Percentiles rank a stretch among this genome's conserved stretches.
Conservation (phyloP, 2,888 invertebrate genomes). For the Rotaria macrura region DNA sequence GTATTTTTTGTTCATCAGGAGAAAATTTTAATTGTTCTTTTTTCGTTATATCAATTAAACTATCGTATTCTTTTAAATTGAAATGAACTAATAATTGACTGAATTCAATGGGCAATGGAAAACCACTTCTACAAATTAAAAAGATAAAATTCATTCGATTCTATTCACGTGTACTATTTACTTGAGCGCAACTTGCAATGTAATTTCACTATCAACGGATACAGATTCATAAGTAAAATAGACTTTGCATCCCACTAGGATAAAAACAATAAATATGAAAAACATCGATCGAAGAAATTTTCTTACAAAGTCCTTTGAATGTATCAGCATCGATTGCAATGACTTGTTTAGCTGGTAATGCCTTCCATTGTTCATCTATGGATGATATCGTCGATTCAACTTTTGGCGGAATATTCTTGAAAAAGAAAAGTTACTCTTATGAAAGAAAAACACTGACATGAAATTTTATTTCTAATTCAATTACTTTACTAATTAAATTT, state of each 20-base stretch:
- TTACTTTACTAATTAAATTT: background rate
- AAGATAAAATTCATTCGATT: too few species aligned
- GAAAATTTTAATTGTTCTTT: background rate
- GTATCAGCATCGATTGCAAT: background rate
- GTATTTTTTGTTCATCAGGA: background rate
- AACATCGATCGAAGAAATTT: background rate
- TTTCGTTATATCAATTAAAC: background rate
- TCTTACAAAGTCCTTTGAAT: background rate
- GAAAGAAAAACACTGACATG: background rate
- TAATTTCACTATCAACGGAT: background rate
- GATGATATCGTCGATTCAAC: background rate
- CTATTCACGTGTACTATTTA: background rate
- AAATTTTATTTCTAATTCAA: background rate
- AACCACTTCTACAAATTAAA: background rate
- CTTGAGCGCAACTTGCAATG: background rate
- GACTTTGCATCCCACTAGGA: slow-evolving; percentile 1
- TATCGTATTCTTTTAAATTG: background rate
- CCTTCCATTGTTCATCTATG: background rate
- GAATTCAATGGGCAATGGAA: background rate
- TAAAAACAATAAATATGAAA: background rate
- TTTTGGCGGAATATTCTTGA: background rate
- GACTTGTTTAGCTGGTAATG: background rate
- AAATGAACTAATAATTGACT: background rate
- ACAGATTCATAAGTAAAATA: slow-evolving; percentile 13
- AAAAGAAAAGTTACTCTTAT: background rate